These are phyloP conservation scores for Prorops nasuta DNA, from an alignment of 1,140 invertebrate genomes.

Conservation along the genomic window DNA sequence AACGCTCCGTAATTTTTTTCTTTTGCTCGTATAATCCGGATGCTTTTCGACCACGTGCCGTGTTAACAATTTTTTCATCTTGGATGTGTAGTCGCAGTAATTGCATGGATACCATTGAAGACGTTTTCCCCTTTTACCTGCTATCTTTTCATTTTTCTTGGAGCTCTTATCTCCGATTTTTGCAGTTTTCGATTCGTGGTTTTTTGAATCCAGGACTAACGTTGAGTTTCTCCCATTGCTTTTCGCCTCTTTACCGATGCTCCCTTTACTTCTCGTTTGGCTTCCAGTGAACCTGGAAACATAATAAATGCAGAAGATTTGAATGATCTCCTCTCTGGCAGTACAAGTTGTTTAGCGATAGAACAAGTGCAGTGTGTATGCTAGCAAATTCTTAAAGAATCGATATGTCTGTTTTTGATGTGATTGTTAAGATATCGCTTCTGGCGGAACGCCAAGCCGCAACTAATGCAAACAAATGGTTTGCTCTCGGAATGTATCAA, in stretches of 20 bases:
- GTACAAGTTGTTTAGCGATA: too few relatives aligned
- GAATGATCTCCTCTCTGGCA: conserved; percentile 11
- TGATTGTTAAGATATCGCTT: conserved; percentile 59
- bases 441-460: conserved; percentile 60
- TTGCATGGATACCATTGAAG: conserved; percentile 33
- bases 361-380: conserved; percentile 13
- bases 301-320: conserved; percentile 31
- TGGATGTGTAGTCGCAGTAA: conserved; percentile 36
- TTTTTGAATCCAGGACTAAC: too few relatives aligned
- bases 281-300: conserved; percentile 27
- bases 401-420: conserved; percentile 29
- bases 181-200: not conserved
- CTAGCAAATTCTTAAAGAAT: conserved; percentile 19
- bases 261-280: not conserved
- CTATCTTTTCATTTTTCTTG: not conserved
- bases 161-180: not conserved
- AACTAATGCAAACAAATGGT: conserved; percentile 57
- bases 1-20: conserved; percentile 34
- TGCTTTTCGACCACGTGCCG: conserved; percentile 36
- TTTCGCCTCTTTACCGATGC: too few relatives aligned
- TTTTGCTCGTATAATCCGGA: conserved; percentile 20
- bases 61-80: conserved; percentile 36
- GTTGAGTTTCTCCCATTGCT: too few relatives aligned
- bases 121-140: conserved; percentile 8
- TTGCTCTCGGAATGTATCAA: conserved; percentile 57